Evolutionary conservation across 1,140 invertebrate species (phyloP).

Genomic region (Philaenus spumarius): DNA sequence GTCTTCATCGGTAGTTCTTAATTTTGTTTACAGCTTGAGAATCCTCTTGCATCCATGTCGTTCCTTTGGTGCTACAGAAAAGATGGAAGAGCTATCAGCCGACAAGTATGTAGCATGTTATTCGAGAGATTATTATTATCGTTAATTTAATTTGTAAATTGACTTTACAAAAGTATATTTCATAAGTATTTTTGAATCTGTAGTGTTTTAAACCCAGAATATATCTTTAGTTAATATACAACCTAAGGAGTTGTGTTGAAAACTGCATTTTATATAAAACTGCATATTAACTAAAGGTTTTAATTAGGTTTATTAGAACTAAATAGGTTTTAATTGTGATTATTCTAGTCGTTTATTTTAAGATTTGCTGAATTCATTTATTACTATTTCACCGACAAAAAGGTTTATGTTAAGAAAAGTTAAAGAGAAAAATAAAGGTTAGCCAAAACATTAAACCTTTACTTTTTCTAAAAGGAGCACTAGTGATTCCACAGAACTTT

Average conservation of each 20-base stretch:
- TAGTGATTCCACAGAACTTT: too few relatives aligned
- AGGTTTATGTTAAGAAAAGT: too few relatives aligned
- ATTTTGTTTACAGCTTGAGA: slow-evolving; percentile 35
- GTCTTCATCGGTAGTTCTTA: too few relatives aligned
- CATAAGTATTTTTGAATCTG: neutral
- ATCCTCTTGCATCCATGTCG: slow-evolving; percentile 41
- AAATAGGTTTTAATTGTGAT: too few relatives aligned
- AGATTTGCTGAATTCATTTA: neutral
- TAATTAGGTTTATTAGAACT: neutral
- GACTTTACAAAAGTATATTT: too few relatives aligned
- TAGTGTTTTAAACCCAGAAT: neutral
- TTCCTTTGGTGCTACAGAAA: slow-evolving; percentile 44
- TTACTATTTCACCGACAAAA: too few relatives aligned
- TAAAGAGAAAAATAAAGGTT: too few relatives aligned
- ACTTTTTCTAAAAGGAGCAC: too few relatives aligned
- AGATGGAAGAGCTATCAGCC: slow-evolving; percentile 31
- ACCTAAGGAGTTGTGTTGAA: neutral
- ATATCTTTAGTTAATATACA: neutral
- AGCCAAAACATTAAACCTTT: too few relatives aligned
- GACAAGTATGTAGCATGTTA: slow-evolving; percentile 37
- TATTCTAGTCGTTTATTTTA: neutral
- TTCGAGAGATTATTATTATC: neutral
- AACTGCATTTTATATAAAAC: neutral
- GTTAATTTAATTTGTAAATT: neutral
- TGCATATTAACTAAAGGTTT: neutral